A percentile compares a stretch with the other conserved stretches of the same genome.
phyloP scores from a whole-genome alignment of 1,140 invertebrate species.

The Eufriesea mexicana region DNA sequence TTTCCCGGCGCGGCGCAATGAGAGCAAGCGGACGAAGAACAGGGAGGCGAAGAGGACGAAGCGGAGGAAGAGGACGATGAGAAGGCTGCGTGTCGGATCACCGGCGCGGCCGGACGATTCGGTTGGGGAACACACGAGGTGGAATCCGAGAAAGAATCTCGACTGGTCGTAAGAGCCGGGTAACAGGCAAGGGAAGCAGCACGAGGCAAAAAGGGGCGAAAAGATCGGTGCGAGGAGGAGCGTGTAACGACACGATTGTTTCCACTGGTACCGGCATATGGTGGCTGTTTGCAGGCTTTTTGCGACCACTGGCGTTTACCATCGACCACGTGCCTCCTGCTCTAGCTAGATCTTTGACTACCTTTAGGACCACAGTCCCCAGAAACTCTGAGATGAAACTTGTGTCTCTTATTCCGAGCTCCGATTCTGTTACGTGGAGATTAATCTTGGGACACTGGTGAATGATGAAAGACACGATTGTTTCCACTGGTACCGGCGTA shows the following conservation, averaged over 20 bases:
- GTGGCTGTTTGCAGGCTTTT: slow-evolving; percentile 56
- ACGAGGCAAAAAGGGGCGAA: not conserved
- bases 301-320: slow-evolving; percentile 14
- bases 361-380: no score
- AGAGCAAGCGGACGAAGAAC: not conserved
- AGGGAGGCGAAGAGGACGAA: not conserved
- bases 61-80: not conserved
- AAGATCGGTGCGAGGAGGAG: slow-evolving; percentile 17
- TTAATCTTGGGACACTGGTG: no score
- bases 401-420: no score
- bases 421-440: no score
- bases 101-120: no score
- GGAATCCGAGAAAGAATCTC: slow-evolving; percentile 9
- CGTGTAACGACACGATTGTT: slow-evolving; percentile 46
- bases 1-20: not conserved
- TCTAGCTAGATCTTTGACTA: not conserved
- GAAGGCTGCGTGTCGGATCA: not conserved
- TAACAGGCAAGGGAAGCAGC: not conserved
- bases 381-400: no score
- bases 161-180: not conserved
- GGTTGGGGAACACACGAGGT: not conserved
- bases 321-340: slow-evolving; percentile 46
- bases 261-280: slow-evolving; percentile 52
- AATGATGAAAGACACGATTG: slow-evolving; percentile 44
- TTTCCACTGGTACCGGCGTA: slow-evolving; percentile 50